These are phyloP conservation scores for Rhyacichthys aspro DNA, from an alignment of 2,797 vertebrate species.

Conservation along the genomic window DNA sequence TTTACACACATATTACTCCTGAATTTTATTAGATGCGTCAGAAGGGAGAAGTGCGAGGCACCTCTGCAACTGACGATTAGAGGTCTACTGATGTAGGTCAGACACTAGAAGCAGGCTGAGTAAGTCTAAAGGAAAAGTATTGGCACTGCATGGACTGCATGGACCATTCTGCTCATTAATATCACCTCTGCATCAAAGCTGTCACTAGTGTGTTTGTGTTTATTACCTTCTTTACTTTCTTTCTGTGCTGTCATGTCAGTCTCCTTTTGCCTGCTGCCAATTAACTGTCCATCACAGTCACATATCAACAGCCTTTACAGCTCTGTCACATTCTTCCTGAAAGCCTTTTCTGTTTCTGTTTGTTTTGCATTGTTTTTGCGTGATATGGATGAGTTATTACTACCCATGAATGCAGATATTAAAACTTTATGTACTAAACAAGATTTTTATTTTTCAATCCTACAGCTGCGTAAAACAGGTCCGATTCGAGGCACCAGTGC, in stretches of 20 bases:
- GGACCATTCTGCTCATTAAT: constrained; percentile 26
- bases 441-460: not conserved
- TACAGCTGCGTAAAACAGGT: constrained; percentile 82
- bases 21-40: constrained; percentile 94
- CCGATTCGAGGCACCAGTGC: constrained; percentile 85
- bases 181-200: constrained; percentile 1
- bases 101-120: constrained; percentile 78
- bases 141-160: constrained; percentile 64
- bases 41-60: constrained; percentile 96
- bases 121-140: constrained; percentile 61
- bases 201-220: not conserved
- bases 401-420: not conserved
- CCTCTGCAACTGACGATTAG: constrained; percentile 94
- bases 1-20: constrained; percentile 43
- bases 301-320: constrained; percentile 30
- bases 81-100: constrained; percentile 73
- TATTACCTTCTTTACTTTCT: constrained; percentile 3
- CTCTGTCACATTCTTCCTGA: constrained; percentile 6
- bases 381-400: not conserved
- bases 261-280: not conserved
- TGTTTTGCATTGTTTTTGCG: not conserved
- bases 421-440: not conserved
- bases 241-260: constrained; percentile 1
- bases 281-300: constrained; percentile 2
- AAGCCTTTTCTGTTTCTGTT: constrained; percentile 4